Evolutionary conservation across 2,888 invertebrate species (phyloP).

Genomic region (Acanthoscelides obtectus): DNA sequence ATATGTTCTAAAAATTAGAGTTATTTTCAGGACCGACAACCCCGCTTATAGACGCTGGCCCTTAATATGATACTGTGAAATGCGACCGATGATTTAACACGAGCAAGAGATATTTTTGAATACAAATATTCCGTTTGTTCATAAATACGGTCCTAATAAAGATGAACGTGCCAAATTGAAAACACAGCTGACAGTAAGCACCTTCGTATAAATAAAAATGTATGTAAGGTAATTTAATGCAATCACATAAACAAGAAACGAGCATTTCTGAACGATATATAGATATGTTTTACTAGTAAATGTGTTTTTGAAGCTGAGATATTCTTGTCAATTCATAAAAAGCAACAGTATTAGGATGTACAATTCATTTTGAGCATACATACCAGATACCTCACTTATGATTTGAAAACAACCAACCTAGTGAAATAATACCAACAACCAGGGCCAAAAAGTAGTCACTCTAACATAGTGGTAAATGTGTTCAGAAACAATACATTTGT

Average conservation of each 20-base stretch:
- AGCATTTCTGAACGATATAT: not conserved
- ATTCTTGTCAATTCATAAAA: slow-evolving; percentile 12
- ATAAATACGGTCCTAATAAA: not conserved
- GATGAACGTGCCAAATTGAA: not conserved
- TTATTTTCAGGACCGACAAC: too few relatives aligned
- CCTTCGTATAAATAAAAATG: not conserved
- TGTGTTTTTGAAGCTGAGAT: slow-evolving; percentile 9
- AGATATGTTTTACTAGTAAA: not conserved
- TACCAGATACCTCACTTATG: slow-evolving; percentile 7
- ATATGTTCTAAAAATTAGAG: too few relatives aligned
- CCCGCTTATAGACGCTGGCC: too few relatives aligned
- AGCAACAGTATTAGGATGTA: slow-evolving; percentile 17
- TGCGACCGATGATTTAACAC: too few relatives aligned
- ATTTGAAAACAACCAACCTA: slow-evolving; percentile 11
- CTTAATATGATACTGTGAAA: too few relatives aligned
- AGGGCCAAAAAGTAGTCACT: slow-evolving; percentile 30
- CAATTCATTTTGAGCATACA: slow-evolving; percentile 10
- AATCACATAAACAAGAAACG: not conserved
- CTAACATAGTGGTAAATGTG: slow-evolving; percentile 32
- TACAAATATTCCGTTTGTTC: not conserved
- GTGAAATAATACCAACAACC: slow-evolving; percentile 18
- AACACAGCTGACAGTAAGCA: not conserved
- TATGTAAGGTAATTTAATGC: not conserved
- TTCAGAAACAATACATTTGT: slow-evolving; percentile 25
- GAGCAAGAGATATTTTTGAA: not conserved